These are phyloP conservation scores for Melanargia galathea DNA, from an alignment of 2,888 invertebrate genomes.

Conservation along the genomic window DNA sequence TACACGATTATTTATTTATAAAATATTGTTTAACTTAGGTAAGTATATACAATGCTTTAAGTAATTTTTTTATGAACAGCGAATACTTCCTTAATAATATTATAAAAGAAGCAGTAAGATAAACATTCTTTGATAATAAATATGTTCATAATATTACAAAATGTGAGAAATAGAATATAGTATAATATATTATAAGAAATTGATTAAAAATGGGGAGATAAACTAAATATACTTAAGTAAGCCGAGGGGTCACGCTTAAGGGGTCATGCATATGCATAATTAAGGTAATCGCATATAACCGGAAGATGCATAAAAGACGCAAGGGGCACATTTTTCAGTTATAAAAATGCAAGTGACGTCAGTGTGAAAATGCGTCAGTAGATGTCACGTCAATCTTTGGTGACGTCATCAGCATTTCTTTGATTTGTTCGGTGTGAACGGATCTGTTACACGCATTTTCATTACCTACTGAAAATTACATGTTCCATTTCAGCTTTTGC, in stretches of 20 bases:
- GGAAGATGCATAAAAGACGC: neutral
- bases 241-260: slow-evolving; percentile 56
- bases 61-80: neutral
- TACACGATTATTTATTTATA: neutral
- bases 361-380: neutral
- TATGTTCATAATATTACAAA: neutral
- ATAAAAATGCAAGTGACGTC: neutral
- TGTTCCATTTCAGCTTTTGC: neutral
- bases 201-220: slow-evolving; percentile 14
- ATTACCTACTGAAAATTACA: neutral
- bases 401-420: neutral
- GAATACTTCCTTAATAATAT: neutral
- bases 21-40: neutral
- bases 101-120: neutral
- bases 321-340: neutral
- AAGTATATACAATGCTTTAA: neutral
- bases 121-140: neutral
- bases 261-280: slow-evolving; percentile 62
- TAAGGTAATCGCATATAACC: slow-evolving; percentile 33
- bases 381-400: neutral
- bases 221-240: slow-evolving; percentile 33
- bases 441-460: neutral
- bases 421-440: too few species aligned
- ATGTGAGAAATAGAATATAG: neutral
- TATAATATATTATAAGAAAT: neutral